phyloP scores from a whole-genome alignment of 92 coral and sea anemone species.

The Phenganax subtilis region DNA sequence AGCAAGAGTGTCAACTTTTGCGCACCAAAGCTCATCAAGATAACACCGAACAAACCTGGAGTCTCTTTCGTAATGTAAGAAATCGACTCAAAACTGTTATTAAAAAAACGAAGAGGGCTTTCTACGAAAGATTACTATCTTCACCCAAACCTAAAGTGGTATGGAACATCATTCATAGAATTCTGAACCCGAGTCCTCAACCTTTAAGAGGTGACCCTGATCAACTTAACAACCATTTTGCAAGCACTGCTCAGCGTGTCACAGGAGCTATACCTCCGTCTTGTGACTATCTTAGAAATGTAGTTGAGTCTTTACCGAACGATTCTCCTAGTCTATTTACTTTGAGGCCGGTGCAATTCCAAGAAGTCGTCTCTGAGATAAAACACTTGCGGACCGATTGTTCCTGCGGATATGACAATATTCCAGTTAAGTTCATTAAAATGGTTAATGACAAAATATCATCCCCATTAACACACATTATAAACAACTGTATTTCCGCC shows the following conservation, averaged over 20 bases:
- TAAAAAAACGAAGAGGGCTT: constrained; percentile 33
- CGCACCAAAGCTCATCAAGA: constrained; percentile 23
- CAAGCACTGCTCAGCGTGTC: constrained; percentile 33
- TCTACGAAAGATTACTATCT: constrained; percentile 26
- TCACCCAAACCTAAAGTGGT: constrained; percentile 36
- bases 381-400: not conserved
- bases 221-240: constrained; percentile 27
- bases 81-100: constrained; percentile 32
- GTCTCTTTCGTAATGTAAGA: constrained; percentile 29
- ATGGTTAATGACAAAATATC: constrained; percentile 4
- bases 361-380: constrained; percentile 1
- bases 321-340: not conserved
- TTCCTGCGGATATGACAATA: not conserved
- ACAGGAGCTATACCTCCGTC: constrained; percentile 23
- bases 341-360: not conserved
- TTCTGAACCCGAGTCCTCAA: constrained; percentile 36
- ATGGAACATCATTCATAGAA: constrained; percentile 30
- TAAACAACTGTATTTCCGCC: constrained; percentile 1
- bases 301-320: constrained; percentile 10
- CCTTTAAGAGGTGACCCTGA: constrained; percentile 42
- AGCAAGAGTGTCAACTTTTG: constrained; percentile 24
- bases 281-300: constrained; percentile 12
- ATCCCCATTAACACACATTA: constrained; percentile 39
- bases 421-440: not conserved
- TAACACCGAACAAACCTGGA: constrained; percentile 36